These are phyloP conservation scores for Rhynchophorus ferrugineus DNA, from an alignment of 1,140 invertebrate species.

Conservation along the genomic window DNA sequence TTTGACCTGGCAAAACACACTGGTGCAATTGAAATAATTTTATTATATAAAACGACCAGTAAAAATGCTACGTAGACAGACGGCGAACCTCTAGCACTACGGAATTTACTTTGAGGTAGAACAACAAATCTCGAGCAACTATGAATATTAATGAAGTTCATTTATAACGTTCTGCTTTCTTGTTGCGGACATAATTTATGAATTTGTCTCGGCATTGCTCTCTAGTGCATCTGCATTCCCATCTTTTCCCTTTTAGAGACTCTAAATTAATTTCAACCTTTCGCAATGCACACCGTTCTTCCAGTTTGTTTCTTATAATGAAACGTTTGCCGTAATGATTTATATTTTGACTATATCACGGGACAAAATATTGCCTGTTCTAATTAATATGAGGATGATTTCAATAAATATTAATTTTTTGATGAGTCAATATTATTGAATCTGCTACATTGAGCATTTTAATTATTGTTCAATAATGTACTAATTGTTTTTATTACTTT, in stretches of 20 bases:
- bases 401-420: not conserved
- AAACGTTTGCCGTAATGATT: not conserved
- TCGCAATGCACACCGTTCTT: not conserved
- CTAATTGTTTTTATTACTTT: no score
- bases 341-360: not conserved
- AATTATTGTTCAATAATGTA: no score
- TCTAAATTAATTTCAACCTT: not conserved
- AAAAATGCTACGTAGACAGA: not conserved
- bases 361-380: no score
- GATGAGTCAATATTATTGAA: no score
- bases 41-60: no score
- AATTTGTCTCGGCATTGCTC: not conserved
- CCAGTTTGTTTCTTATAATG: not conserved
- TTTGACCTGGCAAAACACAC: no score
- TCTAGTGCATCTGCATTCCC: not conserved
- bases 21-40: no score
- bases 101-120: not conserved
- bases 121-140: not conserved
- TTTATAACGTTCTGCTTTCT: not conserved
- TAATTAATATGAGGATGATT: not conserved
- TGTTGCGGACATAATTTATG: not conserved
- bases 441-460: no score
- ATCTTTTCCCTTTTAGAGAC: not conserved
- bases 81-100: not conserved
- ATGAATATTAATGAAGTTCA: not conserved